These are phyloP conservation scores for Salminus brasiliensis DNA, from an alignment of 2,113 vertebrate species.

Conservation along the genomic window DNA sequence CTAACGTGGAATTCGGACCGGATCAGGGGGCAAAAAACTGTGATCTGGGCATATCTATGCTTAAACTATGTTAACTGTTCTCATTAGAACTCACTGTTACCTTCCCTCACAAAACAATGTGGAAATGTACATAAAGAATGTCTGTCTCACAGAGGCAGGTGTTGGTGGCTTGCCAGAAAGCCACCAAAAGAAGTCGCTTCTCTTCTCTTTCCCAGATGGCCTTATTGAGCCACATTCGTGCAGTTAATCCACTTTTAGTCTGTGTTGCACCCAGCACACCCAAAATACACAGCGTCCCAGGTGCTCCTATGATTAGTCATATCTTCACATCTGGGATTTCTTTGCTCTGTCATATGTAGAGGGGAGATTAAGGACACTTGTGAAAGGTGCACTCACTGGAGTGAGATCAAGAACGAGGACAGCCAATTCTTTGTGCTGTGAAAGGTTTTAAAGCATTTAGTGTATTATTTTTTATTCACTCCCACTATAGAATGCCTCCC, in stretches of 20 bases:
- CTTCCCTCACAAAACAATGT: too few relatives aligned
- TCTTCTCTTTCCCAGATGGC: slow-evolving; percentile 18
- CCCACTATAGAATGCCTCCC: background rate
- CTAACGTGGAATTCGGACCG: too few relatives aligned
- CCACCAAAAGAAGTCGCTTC: background rate
- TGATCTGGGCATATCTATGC: too few relatives aligned
- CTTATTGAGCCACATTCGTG: background rate
- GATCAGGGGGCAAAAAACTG: too few relatives aligned
- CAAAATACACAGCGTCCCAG: slow-evolving; percentile 16
- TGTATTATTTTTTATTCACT: background rate
- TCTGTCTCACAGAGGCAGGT: background rate
- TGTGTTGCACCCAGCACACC: background rate
- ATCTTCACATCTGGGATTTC: background rate
- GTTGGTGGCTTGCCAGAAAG: background rate
- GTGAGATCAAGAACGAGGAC: background rate
- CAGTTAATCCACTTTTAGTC: slow-evolving; percentile 36
- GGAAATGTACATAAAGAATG: background rate
- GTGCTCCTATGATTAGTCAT: slow-evolving; percentile 23
- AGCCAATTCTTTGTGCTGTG: background rate
- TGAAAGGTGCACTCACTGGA: background rate
- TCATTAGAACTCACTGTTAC: too few relatives aligned
- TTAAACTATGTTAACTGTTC: too few relatives aligned
- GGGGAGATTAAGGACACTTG: background rate
- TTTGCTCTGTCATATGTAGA: background rate
- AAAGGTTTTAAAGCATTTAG: background rate